A percentile compares a stretch with the other conserved stretches of the same genome.
Evolutionary conservation across 2,113 vertebrate genomes (phyloP).

Genomic region (Menidia beryllina): DNA sequence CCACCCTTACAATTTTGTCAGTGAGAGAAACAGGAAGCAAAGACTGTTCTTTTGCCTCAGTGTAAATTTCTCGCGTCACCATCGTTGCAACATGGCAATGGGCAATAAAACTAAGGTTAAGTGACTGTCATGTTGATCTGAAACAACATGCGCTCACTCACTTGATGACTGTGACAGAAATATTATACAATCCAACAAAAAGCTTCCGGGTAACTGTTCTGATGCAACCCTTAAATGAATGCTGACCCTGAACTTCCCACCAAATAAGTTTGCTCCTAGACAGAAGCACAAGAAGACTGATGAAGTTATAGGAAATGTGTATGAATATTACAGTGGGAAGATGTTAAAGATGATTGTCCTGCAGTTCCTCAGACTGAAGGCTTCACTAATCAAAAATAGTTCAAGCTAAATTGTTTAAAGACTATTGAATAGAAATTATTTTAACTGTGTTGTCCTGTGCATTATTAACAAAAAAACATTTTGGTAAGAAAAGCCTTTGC

Average conservation of each 20-base stretch:
- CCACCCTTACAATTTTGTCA: background rate
- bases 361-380: background rate
- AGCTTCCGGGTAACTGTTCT: slow-evolving; percentile 68
- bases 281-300: background rate
- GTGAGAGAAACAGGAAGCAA: background rate
- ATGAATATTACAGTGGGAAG: slow-evolving; percentile 24
- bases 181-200: slow-evolving; percentile 67
- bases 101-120: slow-evolving; percentile 60
- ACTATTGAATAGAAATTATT: slow-evolving; percentile 19
- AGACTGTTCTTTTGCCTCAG: slow-evolving; percentile 2
- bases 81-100: slow-evolving; percentile 22
- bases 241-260: slow-evolving; percentile 53
- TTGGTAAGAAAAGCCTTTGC: slow-evolving; percentile 15
- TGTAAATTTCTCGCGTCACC: slow-evolving; percentile 22
- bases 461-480: slow-evolving; percentile 10
- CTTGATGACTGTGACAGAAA: slow-evolving; percentile 51
- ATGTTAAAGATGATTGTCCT: slow-evolving; percentile 12
- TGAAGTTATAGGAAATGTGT: background rate
- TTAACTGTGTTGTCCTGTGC: slow-evolving; percentile 25
- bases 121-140: slow-evolving; percentile 64
- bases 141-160: slow-evolving; percentile 39
- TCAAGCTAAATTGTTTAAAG: background rate
- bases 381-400: slow-evolving; percentile 4
- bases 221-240: slow-evolving; percentile 65
- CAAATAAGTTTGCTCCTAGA: slow-evolving; percentile 40